phyloP scores from a whole-genome alignment of 2,113 vertebrate genomes.

The Pogonocichla stellata region DNA sequence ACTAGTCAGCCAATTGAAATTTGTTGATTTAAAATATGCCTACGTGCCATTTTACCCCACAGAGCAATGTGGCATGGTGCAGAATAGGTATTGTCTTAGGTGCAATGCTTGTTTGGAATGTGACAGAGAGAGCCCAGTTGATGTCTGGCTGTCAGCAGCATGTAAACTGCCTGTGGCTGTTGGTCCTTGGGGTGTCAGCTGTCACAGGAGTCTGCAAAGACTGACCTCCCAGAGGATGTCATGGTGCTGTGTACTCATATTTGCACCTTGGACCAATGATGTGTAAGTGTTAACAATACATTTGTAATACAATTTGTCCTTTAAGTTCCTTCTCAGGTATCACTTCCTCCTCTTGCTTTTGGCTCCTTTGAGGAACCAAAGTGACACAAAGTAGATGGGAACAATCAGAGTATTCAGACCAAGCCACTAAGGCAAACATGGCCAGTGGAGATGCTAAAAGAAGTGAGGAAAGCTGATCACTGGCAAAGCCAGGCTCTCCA shows the following conservation, averaged over 20 bases:
- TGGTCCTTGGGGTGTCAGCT: neutral
- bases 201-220: neutral
- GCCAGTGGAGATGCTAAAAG: neutral
- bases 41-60: fast-evolving
- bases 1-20: neutral
- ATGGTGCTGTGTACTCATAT: neutral
- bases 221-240: neutral
- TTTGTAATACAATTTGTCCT: neutral
- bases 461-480: neutral
- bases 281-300: neutral
- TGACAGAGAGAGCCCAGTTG: neutral
- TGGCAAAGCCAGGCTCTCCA: neutral
- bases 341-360: neutral
- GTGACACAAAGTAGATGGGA: neutral
- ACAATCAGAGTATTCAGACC: neutral
- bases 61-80: neutral
- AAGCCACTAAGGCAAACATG: neutral
- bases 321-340: neutral
- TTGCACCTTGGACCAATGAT: neutral
- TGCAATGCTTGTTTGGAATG: neutral
- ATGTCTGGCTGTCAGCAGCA: neutral
- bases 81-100: neutral
- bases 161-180: neutral
- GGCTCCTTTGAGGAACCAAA: neutral
- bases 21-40: neutral